Evolutionary conservation across 2,113 vertebrate genomes (phyloP).

Genomic region (Phasianus colchicus): DNA sequence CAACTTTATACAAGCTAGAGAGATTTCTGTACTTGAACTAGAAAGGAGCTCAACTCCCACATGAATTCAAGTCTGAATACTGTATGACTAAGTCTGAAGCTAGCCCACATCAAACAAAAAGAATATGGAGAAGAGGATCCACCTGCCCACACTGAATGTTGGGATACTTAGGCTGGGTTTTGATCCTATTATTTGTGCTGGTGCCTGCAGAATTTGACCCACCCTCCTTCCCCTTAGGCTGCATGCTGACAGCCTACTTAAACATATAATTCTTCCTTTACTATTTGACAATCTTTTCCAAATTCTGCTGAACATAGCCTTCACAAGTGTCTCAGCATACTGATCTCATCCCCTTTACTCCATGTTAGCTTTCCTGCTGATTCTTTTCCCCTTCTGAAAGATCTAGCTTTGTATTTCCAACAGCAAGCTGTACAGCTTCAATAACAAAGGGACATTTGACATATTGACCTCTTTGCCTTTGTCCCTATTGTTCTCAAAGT

Average conservation of each 20-base stretch:
- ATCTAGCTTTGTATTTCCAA: constrained; percentile 7
- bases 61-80: not conserved
- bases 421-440: not conserved
- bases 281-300: not conserved
- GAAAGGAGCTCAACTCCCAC: not conserved
- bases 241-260: not conserved
- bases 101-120: not conserved
- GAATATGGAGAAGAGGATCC: constrained; percentile 6
- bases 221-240: not conserved
- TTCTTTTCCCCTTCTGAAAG: not conserved
- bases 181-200: not conserved
- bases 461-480: not conserved
- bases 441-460: constrained; percentile 11
- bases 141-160: not conserved
- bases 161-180: not conserved
- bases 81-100: not conserved
- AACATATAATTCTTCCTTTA: not conserved
- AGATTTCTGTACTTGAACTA: not conserved
- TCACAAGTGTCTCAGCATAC: not conserved
- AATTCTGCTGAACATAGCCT: not conserved
- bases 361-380: not conserved
- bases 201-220: not conserved
- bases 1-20: not conserved
- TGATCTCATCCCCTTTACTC: not conserved
- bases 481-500: not conserved